A percentile compares a stretch with the other conserved stretches of the same genome.
phyloP scores from a whole-genome alignment of 2,888 invertebrate genomes.

The Cyclophora punctaria region DNA sequence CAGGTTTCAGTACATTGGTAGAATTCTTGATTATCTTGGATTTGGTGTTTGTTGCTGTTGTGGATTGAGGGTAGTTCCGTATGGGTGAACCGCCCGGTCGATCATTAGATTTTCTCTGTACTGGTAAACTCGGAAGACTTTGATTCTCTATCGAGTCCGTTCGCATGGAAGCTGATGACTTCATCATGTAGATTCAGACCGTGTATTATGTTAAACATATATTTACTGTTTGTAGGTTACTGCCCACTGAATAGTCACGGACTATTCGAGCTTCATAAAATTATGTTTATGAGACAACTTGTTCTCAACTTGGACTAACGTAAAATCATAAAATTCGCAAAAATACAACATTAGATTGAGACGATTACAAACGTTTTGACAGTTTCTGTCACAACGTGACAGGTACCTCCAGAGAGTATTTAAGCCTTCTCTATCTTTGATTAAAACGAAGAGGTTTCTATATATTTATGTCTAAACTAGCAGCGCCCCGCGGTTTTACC shows the following conservation, averaged over 20 bases:
- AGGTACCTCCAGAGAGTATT: neutral
- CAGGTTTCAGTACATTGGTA: slow-evolving; percentile 13
- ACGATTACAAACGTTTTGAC: neutral
- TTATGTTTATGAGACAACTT: neutral
- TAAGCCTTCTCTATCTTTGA: too few relatives aligned
- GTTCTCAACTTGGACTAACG: slow-evolving; percentile 1
- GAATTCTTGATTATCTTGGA: slow-evolving; percentile 5
- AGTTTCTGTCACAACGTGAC: neutral
- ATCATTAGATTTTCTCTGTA: slow-evolving; percentile 7
- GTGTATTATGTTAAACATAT: slow-evolving; percentile 12
- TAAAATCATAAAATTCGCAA: neutral
- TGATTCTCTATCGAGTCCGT: slow-evolving; percentile 40
- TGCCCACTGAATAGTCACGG: slow-evolving; percentile 11
- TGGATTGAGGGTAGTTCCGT: too few relatives aligned
- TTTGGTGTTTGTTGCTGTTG: neutral
- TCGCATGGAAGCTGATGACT: slow-evolving; percentile 14
- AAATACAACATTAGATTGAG: neutral
- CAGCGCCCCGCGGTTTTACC: too few relatives aligned
- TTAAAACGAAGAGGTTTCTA: too few relatives aligned
- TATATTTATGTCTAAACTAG: too few relatives aligned
- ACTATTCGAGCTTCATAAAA: slow-evolving; percentile 2
- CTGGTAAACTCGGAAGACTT: slow-evolving; percentile 33
- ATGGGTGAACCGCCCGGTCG: neutral
- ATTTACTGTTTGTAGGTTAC: slow-evolving; percentile 13
- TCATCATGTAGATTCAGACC: slow-evolving; percentile 11